Evolutionary conservation across 1,140 invertebrate genomes (phyloP).

Genomic region (Wiebesia pumilae): DNA sequence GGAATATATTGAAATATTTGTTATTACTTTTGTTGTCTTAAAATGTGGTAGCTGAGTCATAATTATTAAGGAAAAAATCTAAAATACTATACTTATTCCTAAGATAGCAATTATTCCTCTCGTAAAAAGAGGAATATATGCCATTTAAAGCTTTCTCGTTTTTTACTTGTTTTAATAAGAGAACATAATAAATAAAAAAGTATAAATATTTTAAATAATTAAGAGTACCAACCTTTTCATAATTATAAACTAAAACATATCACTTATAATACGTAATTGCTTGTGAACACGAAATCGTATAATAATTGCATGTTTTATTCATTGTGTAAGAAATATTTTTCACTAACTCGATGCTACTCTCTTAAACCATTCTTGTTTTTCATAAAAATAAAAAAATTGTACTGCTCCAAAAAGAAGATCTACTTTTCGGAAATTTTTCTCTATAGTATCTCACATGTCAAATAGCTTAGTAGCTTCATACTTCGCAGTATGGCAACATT

Average conservation of each 20-base stretch:
- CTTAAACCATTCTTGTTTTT: background rate
- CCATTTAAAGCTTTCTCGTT: background rate
- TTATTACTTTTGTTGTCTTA: background rate
- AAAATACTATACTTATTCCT: slow-evolving; percentile 1
- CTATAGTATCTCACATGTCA: background rate
- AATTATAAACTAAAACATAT: background rate
- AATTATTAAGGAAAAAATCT: slow-evolving; percentile 1
- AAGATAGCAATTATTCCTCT: slow-evolving; percentile 2
- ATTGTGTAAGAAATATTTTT: background rate
- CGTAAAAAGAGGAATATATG: background rate
- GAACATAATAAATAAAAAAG: background rate
- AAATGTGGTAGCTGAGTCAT: background rate
- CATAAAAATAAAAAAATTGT: background rate
- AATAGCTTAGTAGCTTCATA: background rate
- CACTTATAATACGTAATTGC: background rate
- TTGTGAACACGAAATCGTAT: background rate
- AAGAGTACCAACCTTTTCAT: background rate
- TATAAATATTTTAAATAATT: background rate
- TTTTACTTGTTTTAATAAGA: background rate
- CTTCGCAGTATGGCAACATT: background rate
- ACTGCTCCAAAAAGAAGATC: background rate
- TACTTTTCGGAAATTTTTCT: background rate
- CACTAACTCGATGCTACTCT: background rate
- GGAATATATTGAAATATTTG: background rate
- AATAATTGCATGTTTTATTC: background rate